Evolutionary conservation across 2,888 invertebrate genomes (phyloP), one percentile per base, ranked within the genome.

Genomic region (Alitta virens): DNA sequence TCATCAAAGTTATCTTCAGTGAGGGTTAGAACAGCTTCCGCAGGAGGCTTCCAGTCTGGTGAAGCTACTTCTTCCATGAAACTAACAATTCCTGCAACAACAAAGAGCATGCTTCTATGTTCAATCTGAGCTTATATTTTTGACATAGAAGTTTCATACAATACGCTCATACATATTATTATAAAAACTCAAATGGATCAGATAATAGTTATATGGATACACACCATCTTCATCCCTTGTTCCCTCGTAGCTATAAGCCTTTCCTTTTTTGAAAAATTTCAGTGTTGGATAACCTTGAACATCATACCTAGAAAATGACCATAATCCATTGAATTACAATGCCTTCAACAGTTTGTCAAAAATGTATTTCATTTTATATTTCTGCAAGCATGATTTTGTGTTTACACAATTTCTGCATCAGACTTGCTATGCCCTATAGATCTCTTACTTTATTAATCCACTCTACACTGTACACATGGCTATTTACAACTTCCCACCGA

Each of bases 41-140:
- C 82, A n/a, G 86, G 85, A 12, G 86, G 86, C 68, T 82, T 82
- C 82, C 85, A 87, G 69, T 83, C 80, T 12, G 85, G 85, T 67
- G 84, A 83, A 14, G 83, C 79, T 61, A 82, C 72, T 61, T 80
- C 76, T 65, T 78, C 78, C 81, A 87, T 83, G 76, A 84, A 86
- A 0, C 81, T 75, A 33, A 86, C 81, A 65, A 86, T 84, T 18
- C 83, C 85, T 83, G 69, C 16, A 24, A 16, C 16, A 12, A 2
- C n/a, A 33, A 24, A 60, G 40, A 42, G 2, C 53, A 53, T 16
- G 27, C 26, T 26, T 26, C 2, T 18, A 53, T 9, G 16, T 26
- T 16, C 21, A n/a, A n/a, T n/a, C n/a, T n/a, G n/a, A n/a, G n/a
- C n/a, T n/a, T n/a, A n/a, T n/a, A n/a, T n/a, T n/a, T n/a, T n/a